phyloP scores from a whole-genome alignment of 2,797 vertebrate species.

The Loriculus beryllinus region DNA sequence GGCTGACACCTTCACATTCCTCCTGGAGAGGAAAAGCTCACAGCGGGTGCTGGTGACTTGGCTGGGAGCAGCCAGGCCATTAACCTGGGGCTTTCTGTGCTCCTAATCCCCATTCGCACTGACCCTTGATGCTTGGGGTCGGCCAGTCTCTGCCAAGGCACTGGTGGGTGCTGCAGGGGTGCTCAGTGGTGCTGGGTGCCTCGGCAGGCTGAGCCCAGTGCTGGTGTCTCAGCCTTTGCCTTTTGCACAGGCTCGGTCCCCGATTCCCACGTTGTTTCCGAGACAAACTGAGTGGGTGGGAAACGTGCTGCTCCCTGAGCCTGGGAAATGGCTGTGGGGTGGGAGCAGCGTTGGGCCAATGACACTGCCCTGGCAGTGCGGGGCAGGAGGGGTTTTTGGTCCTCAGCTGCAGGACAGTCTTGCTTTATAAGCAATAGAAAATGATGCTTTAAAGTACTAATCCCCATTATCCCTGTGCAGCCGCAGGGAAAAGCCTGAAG shows the following conservation, averaged over 20 bases:
- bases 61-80: background rate
- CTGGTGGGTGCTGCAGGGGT: background rate
- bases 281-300: background rate
- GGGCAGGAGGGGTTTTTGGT: background rate
- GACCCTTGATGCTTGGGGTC: background rate
- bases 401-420: background rate
- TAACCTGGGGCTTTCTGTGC: background rate
- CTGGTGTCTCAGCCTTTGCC: background rate
- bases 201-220: rapidly evolving
- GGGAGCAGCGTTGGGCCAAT: rapidly evolving
- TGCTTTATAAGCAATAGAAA: rapidly evolving
- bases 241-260: rapidly evolving
- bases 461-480: background rate
- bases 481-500: background rate
- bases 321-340: background rate
- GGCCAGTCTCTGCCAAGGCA: background rate
- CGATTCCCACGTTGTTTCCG: rapidly evolving
- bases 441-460: background rate
- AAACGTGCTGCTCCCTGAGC: rapidly evolving
- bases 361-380: rapidly evolving
- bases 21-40: background rate
- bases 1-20: background rate
- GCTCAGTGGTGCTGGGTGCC: background rate
- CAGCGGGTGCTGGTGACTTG: background rate
- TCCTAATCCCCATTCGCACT: background rate